phyloP scores from a whole-genome alignment of 1,140 invertebrate species.

The Oncopeltus fasciatus region DNA sequence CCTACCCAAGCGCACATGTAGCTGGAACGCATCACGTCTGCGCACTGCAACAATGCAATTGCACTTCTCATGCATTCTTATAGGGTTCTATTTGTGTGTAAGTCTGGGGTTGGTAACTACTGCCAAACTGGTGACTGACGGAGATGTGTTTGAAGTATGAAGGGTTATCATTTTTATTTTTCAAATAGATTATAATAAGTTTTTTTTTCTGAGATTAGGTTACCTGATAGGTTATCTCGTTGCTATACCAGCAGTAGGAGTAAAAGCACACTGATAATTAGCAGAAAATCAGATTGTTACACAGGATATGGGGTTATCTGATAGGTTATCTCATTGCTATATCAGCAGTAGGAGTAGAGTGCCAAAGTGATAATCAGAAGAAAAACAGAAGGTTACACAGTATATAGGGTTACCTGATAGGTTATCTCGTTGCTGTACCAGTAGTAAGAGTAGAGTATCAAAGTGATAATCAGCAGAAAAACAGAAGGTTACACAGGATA shows the following conservation, averaged over 20 bases:
- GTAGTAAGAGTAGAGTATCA: neutral
- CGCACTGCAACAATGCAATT: neutral
- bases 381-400: neutral
- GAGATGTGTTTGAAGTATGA: too few relatives aligned
- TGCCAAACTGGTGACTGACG: too few relatives aligned
- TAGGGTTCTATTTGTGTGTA: too few relatives aligned
- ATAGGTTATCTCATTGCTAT: neutral
- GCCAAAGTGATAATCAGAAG: neutral
- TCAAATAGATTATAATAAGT: neutral
- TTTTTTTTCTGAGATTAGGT: neutral
- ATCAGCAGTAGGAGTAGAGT: neutral
- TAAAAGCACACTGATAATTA: too few relatives aligned
- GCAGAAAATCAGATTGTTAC: too few relatives aligned
- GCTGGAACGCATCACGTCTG: neutral
- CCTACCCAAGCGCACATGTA: neutral
- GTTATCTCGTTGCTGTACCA: constrained; percentile 2
- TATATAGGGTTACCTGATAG: neutral
- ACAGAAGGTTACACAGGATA: too few relatives aligned
- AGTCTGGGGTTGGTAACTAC: too few relatives aligned
- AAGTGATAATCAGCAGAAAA: neutral
- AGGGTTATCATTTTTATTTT: neutral
- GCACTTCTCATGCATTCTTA: neutral
- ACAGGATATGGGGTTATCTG: neutral
- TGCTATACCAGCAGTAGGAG: too few relatives aligned
- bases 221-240: too few relatives aligned